Conservation (phyloP, 2,113 vertebrate genomes). For the Reinhardtius hippoglossoides region DNA sequence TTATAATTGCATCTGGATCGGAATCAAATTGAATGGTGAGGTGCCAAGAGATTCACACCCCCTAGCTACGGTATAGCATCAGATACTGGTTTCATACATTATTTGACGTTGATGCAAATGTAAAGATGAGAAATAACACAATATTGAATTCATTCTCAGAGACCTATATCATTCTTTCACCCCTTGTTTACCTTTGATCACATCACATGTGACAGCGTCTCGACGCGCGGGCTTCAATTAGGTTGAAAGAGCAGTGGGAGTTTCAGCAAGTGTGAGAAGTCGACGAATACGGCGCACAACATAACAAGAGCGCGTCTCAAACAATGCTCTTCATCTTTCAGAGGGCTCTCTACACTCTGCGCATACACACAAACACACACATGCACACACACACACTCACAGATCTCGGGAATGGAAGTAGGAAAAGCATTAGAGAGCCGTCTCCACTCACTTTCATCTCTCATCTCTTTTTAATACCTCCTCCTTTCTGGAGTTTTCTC, state of each 20-base stretch:
- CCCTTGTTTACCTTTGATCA: conserved; percentile 49
- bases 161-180: not conserved
- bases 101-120: conserved; percentile 32
- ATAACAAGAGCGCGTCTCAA: conserved; percentile 66
- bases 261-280: conserved; percentile 42
- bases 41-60: not conserved
- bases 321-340: conserved; percentile 66
- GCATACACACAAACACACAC: not conserved
- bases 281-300: conserved; percentile 19
- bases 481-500: conserved; percentile 60
- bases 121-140: conserved; percentile 42
- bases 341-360: conserved; percentile 45
- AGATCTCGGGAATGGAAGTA: conserved; percentile 69
- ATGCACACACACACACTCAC: conserved; percentile 18
- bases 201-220: conserved; percentile 31
- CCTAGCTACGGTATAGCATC: not conserved
- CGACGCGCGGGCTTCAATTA: conserved; percentile 49
- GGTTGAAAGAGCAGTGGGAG: conserved; percentile 58
- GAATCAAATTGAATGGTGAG: not conserved
- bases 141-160: conserved; percentile 40
- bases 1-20: not conserved
- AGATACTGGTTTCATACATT: conserved; percentile 2
- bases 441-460: conserved; percentile 77
- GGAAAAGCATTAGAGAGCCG: conserved; percentile 71
- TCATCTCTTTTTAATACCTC: conserved; percentile 76